Conservation (phyloP, 2,113 vertebrate species). For the Ciconia boyciana region DNA sequence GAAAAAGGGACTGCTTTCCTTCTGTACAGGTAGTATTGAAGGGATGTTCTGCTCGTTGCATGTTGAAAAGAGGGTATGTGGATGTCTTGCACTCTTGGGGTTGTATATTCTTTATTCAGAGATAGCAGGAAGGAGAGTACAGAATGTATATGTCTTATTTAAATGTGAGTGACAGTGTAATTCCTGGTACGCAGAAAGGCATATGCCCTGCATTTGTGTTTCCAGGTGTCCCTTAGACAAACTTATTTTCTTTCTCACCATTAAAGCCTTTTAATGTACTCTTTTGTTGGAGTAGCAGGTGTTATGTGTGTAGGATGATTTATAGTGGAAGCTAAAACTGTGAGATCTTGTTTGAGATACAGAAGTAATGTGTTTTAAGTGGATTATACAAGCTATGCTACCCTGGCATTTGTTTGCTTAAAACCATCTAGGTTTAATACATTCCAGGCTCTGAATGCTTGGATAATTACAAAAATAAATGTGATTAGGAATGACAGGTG, state of each 20-base stretch:
- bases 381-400: background rate
- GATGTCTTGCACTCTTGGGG: background rate
- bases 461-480: background rate
- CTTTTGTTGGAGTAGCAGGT: background rate
- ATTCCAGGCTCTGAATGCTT: background rate
- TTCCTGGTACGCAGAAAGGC: background rate
- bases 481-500: background rate
- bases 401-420: background rate
- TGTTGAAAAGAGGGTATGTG: background rate
- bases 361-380: background rate
- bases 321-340: background rate
- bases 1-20: background rate
- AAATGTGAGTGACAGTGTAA: background rate
- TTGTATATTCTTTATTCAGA: background rate
- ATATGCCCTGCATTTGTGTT: background rate
- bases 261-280: background rate
- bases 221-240: background rate
- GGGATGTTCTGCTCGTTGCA: background rate
- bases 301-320: background rate
- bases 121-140: background rate
- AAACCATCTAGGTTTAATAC: background rate
- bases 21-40: background rate
- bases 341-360: background rate
- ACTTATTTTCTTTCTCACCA: conserved; percentile 13
- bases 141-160: background rate